Base-by-base conservation (phyloP, 2,797 vertebrate species). In the Platyrinchus mystaceus region DNA sequence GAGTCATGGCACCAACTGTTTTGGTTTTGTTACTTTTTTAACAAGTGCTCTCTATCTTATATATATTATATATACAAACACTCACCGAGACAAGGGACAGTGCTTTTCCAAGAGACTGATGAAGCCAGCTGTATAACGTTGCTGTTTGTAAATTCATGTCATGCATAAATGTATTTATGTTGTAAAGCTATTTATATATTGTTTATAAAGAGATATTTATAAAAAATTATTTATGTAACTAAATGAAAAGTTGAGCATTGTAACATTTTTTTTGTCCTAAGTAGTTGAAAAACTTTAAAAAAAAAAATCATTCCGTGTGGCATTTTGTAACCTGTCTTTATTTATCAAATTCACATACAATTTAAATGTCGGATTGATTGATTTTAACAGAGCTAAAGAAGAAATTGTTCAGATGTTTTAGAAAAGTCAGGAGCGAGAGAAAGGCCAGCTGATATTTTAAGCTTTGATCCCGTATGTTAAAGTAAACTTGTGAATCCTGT, bases 131-230 rank as follows among this genome's bases (percentile, higher is more conserved):
- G 98, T 99, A 98, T 98, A 98, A 98, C 98, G n/a, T 98, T 98
- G 98, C 98, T 98, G 98, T 98, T 98, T 99, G 99, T 99, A 99
- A 98, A 99, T 99, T 99, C 98, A 98, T 98, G 99, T 99, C 98
- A 98, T 98, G 98, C 99, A 99, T 99, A 98, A 99, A 99, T 99
- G 99, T 99, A 99, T 99, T 99, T 99, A 99, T 99, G 99, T 99
- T 99, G 98, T 98, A 99, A 99, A 99, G 98, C 98, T 99, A 99
- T 99, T 99, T 99, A 99, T 99, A 99, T 99, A 99, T 98, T 99
- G 99, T 99, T 99, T 99, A 99, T 99, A 99, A 99, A 99, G 99
- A 99, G 98, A 99, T 99, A 99, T 99, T 99, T 99, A 99, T 99
- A 99, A 99, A 99, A 98, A 99, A 99, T 99, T 99, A 99, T 99